Evolutionary conservation across 1,140 invertebrate genomes (phyloP).

Genomic region (Aphaenogaster floridana): DNA sequence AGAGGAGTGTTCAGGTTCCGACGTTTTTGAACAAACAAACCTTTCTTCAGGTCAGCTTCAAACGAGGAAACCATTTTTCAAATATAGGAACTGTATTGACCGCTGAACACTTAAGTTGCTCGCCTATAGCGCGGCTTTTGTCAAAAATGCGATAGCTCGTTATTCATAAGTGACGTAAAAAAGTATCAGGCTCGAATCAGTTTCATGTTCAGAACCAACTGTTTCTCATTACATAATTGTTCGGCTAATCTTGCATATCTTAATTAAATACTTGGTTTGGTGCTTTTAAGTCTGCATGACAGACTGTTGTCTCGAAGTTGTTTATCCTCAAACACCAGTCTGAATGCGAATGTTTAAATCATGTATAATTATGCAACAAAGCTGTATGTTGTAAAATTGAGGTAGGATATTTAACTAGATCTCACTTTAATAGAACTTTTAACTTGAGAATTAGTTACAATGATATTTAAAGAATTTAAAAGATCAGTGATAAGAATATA

Average conservation of each 20-base stretch:
- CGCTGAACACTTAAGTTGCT: not conserved
- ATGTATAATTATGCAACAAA: slow-evolving; percentile 1
- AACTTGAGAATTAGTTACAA: not conserved
- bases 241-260: not conserved
- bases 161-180: not conserved
- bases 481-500: not conserved
- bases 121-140: not conserved
- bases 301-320: not conserved
- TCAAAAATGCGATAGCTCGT: not conserved
- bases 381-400: not conserved
- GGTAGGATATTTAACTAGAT: not conserved
- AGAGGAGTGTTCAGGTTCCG: not conserved
- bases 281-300: not conserved
- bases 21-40: slow-evolving; percentile 33
- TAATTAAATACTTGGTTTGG: not conserved
- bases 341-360: not conserved
- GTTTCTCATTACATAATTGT: not conserved
- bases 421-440: slow-evolving; percentile 12
- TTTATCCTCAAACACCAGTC: not conserved
- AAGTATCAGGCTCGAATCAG: no score
- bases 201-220: not conserved
- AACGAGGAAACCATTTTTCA: slow-evolving; percentile 17
- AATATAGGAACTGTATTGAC: not conserved
- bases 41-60: slow-evolving; percentile 28
- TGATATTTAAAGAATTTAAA: not conserved